Evolutionary conservation across 2,797 vertebrate genomes (phyloP), one percentile per base, ranked within the genome.

Genomic region (Ficedula albicollis): DNA sequence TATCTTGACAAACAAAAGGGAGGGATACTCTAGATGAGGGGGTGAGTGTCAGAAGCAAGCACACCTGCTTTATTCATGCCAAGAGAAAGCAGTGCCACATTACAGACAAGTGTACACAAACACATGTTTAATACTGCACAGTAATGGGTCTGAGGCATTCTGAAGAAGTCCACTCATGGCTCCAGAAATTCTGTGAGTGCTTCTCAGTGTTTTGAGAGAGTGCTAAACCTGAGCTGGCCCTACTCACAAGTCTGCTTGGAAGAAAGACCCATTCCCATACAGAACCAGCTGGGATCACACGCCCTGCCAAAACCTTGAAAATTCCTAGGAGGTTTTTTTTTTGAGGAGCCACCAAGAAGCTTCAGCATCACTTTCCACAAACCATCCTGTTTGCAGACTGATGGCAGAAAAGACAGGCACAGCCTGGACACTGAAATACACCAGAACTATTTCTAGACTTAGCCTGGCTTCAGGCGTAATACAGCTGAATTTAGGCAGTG

Each of bases 401-500:
- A 69, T 34, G 58, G 8, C 68, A 76, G 43, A 29, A 8, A 58
- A 56, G 68, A 54, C 18, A 39, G 36, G 13, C 48, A 66, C n/a
- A 58, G 43, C 15, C 68, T 43, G 43, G 48, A 73, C 15, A 13
- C n/a, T 8, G 70, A 82, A 89, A 49, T 34, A 82, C 13, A 75
- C 15, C 0, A 0, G 0, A 66, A 55, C 10, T 41, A 15, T 46
- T 76, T 54, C 43, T n/a, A 58, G 39, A 30, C 38, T 68, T 41
- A 34, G 25, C 15, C 29, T 77, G 60, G 51, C 43, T 85, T 80
- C 38, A 67, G 25, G 16, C 23, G 2, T 0, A 1, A 14, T 9
- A 43, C n/a, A 91, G 55, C 30, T 43, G 39, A 21, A 52, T 15
- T n/a, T 19, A 76, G 62, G 23, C 16, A 68, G 19, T 9, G 10